Base-by-base conservation (phyloP, 2,888 invertebrate species). In the Tiliacea citrago region DNA sequence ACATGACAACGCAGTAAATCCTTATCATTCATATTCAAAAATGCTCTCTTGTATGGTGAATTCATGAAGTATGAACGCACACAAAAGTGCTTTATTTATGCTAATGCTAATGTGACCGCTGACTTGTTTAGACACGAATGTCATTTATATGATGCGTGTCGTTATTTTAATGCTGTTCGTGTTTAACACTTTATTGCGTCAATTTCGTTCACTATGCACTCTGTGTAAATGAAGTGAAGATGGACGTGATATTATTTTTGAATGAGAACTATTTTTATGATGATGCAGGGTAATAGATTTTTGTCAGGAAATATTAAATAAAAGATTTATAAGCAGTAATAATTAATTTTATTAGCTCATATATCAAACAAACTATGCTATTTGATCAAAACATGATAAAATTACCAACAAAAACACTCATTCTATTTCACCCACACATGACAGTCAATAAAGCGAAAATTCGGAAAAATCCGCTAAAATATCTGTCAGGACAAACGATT, bases 401-500 rank as follows among this genome's bases (percentile, higher is more conserved):
- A 45, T 24, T 13, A 35, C 29, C 18, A 35, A 51, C 21, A 51
- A 67, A 75, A 67, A 58, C 74, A 67, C 75, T 66, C 42, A 21
- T 57, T 49, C 18, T 42, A 51, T 45, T 51, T 75, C 75, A 74
- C 51, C 35, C 55, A 47, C 47, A 77, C 68, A 79, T 76, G 62
- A 77, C 55, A 68, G 81, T 73, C 74, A 78, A 79, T 81, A 83
- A 73, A 81, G 51, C 79, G 66, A 79, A 81, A 76, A 73, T 76
- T 75, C 67, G 72, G 69, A 18, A 84, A 83, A 87, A 83, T 79
- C 75, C 77, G 84, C 89, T 90, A 90, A 92, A 92, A 91, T 90
- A 92, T 91, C 91, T 89, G 89, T 88, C 82, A 88, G 89, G 91
- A 93, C 93, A 93, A 94, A 93, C 93, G 92, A 92, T 91, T 93